Percentiles rank a stretch among this genome's conserved stretches.
Evolutionary conservation across 53 echinoderm and acorn worm genomes (phyloP).

Genomic region (Temnopleurus reevesii): DNA sequence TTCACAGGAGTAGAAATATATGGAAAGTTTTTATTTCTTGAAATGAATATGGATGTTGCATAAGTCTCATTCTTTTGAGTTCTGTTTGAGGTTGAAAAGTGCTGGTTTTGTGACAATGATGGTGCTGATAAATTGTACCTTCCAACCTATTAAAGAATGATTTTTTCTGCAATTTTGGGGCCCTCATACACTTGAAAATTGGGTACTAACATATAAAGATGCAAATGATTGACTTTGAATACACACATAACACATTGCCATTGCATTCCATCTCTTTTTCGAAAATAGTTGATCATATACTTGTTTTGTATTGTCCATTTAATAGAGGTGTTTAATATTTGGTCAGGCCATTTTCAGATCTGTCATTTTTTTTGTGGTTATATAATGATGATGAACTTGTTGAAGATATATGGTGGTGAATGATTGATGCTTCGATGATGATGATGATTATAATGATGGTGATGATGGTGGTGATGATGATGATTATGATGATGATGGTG

Average conservation of each 20-base stretch:
- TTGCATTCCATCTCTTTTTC: too few relatives aligned
- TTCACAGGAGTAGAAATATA: neutral
- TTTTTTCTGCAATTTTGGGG: too few relatives aligned
- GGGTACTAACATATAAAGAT: too few relatives aligned
- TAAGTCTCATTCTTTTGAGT: neutral
- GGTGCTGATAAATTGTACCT: neutral
- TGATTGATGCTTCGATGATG: neutral
- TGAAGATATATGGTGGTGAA: neutral
- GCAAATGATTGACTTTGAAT: neutral
- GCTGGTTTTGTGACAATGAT: neutral
- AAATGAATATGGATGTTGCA: neutral
- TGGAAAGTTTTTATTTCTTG: neutral
- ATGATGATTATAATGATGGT: neutral
- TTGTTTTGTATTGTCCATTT: too few relatives aligned
- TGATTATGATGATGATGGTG: neutral
- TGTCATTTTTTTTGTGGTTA: too few relatives aligned
- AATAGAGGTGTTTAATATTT: too few relatives aligned
- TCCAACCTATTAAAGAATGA: too few relatives aligned
- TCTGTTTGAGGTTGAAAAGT: neutral
- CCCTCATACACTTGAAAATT: too few relatives aligned
- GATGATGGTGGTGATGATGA: neutral
- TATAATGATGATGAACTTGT: neutral
- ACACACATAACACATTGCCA: too few relatives aligned
- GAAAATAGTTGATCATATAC: too few relatives aligned
- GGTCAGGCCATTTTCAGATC: too few relatives aligned